phyloP scores from a whole-genome alignment of 2,113 vertebrate species.

The Bothrops jararaca region DNA sequence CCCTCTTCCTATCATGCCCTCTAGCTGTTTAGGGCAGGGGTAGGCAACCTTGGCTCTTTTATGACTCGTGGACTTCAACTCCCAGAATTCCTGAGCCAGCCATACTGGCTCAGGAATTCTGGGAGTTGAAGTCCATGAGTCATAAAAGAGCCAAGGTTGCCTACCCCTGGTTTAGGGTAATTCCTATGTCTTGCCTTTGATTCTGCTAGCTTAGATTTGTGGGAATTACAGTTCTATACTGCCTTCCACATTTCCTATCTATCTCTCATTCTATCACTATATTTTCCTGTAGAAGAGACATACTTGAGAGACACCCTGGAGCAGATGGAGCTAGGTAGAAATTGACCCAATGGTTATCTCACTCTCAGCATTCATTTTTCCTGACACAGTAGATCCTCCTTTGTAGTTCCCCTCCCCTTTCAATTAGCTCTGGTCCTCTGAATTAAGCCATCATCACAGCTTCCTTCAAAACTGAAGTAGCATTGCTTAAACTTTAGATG shows the following conservation, averaged over 20 bases:
- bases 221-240: background rate
- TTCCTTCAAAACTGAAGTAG: background rate
- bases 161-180: background rate
- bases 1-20: background rate
- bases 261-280: background rate
- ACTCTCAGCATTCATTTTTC: background rate
- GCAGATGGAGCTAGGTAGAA: background rate
- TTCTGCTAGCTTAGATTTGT: background rate
- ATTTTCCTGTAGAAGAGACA: background rate
- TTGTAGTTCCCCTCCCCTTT: background rate
- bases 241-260: background rate
- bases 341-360: background rate
- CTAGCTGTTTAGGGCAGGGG: background rate
- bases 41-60: too few relatives aligned
- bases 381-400: background rate
- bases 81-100: too few relatives aligned
- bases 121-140: too few relatives aligned
- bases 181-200: background rate
- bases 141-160: too few relatives aligned
- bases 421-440: background rate
- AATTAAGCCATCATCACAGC: background rate
- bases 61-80: too few relatives aligned
- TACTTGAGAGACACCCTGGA: background rate
- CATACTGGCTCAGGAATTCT: too few relatives aligned
- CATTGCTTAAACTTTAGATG: background rate